Percentiles rank a stretch among this genome's conserved stretches.
phyloP scores from a whole-genome alignment of 2,888 invertebrate species.

The Pteria penguin region DNA sequence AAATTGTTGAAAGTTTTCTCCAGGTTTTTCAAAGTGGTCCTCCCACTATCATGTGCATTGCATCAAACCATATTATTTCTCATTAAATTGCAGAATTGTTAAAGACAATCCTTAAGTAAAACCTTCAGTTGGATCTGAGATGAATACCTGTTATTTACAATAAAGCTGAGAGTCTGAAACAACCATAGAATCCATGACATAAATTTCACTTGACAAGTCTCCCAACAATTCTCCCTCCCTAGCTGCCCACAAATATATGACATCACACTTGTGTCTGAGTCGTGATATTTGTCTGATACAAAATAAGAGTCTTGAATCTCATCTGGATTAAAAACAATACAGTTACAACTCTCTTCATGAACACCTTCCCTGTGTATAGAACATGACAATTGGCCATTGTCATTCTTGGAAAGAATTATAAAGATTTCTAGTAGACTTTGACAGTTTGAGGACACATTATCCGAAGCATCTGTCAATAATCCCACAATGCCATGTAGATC shows the following conservation, averaged over 20 bases:
- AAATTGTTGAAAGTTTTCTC: too few species aligned
- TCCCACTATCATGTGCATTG: too few species aligned
- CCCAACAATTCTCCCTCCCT: background rate
- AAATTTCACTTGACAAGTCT: background rate
- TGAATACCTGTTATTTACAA: conserved; percentile 34
- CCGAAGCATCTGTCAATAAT: too few species aligned
- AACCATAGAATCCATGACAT: background rate
- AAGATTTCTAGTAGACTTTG: background rate
- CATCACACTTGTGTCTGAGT: background rate
- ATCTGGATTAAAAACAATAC: conserved; percentile 55
- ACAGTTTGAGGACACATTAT: background rate
- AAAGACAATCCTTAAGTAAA: too few species aligned
- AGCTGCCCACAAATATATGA: background rate
- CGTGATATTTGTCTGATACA: background rate
- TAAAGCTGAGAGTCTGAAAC: conserved; percentile 15
- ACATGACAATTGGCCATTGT: conserved; percentile 38
- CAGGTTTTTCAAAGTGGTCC: too few species aligned
- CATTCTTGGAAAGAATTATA: background rate
- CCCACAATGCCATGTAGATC: too few species aligned
- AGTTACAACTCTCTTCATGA: conserved; percentile 23
- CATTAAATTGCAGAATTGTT: too few species aligned
- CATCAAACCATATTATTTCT: too few species aligned
- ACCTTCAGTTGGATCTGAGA: too few species aligned
- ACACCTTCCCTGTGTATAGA: background rate
- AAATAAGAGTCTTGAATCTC: conserved; percentile 54